Conservation (phyloP, 2,113 vertebrate species). For the Dascyllus trimaculatus region DNA sequence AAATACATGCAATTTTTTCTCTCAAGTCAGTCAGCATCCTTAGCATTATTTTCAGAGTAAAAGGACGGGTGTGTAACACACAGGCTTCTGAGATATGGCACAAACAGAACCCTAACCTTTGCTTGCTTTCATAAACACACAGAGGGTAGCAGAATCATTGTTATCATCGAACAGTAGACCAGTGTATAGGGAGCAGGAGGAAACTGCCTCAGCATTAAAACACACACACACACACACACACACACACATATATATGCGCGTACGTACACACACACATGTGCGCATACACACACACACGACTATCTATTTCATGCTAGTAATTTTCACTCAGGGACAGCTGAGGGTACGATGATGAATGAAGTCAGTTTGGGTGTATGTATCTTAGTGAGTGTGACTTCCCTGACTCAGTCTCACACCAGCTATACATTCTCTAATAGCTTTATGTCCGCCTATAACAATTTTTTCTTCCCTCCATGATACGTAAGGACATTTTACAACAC, state of each 20-base stretch:
- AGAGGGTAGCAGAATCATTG: background rate
- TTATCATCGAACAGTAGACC: background rate
- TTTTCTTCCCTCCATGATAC: slow-evolving; percentile 2
- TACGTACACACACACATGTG: background rate
- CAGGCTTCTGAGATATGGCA: background rate
- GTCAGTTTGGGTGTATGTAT: slow-evolving; percentile 7
- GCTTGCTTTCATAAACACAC: background rate
- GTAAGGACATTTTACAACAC: background rate
- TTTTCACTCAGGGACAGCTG: slow-evolving; percentile 28
- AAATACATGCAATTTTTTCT: background rate
- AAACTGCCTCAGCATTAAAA: background rate
- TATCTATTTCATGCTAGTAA: slow-evolving; percentile 17
- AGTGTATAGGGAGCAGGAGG: slow-evolving; percentile 8
- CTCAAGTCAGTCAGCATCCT: background rate
- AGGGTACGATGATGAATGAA: slow-evolving; percentile 36
- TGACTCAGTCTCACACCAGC: background rate
- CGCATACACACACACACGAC: background rate
- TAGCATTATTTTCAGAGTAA: background rate
- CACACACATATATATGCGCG: too few relatives aligned
- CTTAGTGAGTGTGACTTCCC: background rate
- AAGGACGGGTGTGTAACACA: background rate
- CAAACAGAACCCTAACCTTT: background rate
- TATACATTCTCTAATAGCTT: background rate
- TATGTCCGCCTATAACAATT: background rate
- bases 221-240: too few relatives aligned